Conservation (phyloP, 2,797 vertebrate genomes). For the Phrynocephalus vlangalii region DNA sequence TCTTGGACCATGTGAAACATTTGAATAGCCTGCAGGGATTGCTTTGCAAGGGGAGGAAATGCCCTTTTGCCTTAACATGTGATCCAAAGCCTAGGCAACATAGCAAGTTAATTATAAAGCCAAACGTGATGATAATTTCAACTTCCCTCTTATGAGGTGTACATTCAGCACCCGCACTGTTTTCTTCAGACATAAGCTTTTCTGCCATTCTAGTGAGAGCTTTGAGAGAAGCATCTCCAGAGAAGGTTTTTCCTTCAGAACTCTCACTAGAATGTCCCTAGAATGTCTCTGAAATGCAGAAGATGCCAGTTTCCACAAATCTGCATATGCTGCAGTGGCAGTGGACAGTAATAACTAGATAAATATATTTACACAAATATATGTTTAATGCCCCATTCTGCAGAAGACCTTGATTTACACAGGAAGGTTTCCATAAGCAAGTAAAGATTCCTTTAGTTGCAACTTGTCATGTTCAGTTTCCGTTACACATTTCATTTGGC, state of each 20-base stretch:
- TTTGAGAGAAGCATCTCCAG: neutral
- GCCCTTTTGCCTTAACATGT: neutral
- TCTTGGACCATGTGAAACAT: no score
- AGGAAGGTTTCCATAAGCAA: slow-evolving; percentile 48
- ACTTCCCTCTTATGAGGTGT: neutral
- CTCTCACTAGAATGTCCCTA: no score
- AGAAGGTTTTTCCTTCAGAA: neutral
- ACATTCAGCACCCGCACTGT: neutral
- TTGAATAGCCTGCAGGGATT: no score
- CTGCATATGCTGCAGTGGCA: neutral
- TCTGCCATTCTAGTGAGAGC: neutral
- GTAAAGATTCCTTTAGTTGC: slow-evolving; percentile 58
- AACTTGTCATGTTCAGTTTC: slow-evolving; percentile 66
- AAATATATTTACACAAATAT: neutral
- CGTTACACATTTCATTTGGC: slow-evolving; percentile 60
- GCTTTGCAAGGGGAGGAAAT: no score
- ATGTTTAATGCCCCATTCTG: neutral
- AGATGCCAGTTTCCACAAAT: neutral
- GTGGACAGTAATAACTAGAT: neutral
- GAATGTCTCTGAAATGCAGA: neutral
- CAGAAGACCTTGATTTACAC: neutral
- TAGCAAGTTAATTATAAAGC: neutral
- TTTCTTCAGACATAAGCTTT: neutral
- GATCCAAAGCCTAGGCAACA: neutral
- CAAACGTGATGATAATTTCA: neutral